phyloP scores from a whole-genome alignment of 2,797 vertebrate genomes.

The Dermochelys coriacea region DNA sequence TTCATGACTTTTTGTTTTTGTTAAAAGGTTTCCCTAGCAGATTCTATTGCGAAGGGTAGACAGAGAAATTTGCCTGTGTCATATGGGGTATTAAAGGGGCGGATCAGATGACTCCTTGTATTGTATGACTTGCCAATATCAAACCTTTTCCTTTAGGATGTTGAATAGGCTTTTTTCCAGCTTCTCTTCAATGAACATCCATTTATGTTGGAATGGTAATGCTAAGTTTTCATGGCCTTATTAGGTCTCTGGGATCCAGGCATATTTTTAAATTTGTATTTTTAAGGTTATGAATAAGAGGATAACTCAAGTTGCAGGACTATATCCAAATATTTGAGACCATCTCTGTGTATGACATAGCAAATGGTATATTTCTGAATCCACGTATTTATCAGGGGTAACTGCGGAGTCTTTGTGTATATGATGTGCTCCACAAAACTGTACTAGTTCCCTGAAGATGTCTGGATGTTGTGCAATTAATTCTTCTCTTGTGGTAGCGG shows the following conservation, averaged over 20 bases:
- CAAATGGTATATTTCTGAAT: neutral
- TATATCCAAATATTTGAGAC: neutral
- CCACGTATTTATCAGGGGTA: neutral
- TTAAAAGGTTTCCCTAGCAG: neutral
- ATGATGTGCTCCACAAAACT: neutral
- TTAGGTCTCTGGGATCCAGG: neutral
- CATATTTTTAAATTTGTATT: neutral
- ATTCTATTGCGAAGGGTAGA: neutral
- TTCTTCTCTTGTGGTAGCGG: neutral
- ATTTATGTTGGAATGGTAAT: neutral
- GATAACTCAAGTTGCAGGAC: neutral
- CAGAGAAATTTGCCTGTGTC: neutral
- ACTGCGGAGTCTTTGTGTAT: neutral
- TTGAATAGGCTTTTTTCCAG: neutral
- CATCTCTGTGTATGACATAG: neutral
- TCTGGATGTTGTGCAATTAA: neutral
- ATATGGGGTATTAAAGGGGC: neutral
- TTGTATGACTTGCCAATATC: neutral
- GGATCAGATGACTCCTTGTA: neutral
- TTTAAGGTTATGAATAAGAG: neutral
- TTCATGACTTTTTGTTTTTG: neutral
- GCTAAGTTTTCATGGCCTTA: neutral
- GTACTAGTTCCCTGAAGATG: neutral
- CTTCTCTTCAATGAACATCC: neutral
- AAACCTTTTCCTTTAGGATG: neutral